phyloP scores from a whole-genome alignment of 2,888 invertebrate species.

The Dromius quadrimaculatus region DNA sequence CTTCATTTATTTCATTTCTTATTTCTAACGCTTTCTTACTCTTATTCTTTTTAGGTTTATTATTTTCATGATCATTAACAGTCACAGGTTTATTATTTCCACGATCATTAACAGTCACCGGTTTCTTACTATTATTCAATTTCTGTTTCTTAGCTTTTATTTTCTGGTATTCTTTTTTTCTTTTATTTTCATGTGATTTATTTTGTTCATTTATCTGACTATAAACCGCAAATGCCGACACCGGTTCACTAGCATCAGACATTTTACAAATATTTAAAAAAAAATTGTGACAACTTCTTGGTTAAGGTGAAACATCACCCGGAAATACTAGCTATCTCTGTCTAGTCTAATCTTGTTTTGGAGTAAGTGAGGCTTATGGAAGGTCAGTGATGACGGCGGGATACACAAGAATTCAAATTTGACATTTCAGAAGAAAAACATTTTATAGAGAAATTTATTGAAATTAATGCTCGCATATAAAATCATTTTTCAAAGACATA shows the following conservation, averaged over 20 bases:
- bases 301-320: too few relatives aligned
- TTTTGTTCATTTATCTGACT: slow-evolving; percentile 17
- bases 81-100: background rate
- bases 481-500: too few relatives aligned
- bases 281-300: too few relatives aligned
- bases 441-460: too few relatives aligned
- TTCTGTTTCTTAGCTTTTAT: background rate
- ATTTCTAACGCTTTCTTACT: background rate
- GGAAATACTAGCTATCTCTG: too few relatives aligned
- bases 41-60: slow-evolving; percentile 3
- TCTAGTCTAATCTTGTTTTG: too few relatives aligned
- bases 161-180: background rate
- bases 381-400: too few relatives aligned
- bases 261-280: too few relatives aligned
- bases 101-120: background rate
- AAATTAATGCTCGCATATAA: too few relatives aligned
- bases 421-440: too few relatives aligned
- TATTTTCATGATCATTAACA: background rate
- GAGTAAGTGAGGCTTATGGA: too few relatives aligned
- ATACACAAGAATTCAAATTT: too few relatives aligned
- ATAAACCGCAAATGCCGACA: slow-evolving; percentile 40
- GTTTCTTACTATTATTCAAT: background rate
- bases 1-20: background rate
- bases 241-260: slow-evolving; percentile 1
- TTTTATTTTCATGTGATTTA: background rate